Evolutionary conservation across 2,113 vertebrate genomes (phyloP).

Genomic region (Carassius gibelio): DNA sequence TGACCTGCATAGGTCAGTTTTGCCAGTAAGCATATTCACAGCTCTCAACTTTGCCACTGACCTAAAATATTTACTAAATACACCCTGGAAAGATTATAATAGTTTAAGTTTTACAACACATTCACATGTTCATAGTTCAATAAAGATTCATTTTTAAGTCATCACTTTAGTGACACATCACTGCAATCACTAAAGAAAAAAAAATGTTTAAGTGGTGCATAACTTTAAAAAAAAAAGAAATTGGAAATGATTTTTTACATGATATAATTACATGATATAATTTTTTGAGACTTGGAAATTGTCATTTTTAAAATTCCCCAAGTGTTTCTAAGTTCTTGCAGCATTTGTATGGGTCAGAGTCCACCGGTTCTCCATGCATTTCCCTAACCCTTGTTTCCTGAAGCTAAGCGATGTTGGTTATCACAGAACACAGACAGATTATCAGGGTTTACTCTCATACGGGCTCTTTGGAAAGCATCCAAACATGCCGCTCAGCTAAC

Average conservation of each 20-base stretch:
- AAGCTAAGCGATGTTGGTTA: neutral
- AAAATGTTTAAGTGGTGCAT: too few species aligned
- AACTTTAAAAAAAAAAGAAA: neutral
- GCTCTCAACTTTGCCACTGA: neutral
- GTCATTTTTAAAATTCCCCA: neutral
- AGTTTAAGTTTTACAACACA: neutral
- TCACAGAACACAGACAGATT: constrained; percentile 26
- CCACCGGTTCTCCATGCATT: neutral
- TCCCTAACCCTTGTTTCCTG: neutral
- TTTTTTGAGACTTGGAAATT: neutral
- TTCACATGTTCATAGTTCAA: neutral
- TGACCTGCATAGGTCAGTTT: neutral
- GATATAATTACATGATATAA: neutral
- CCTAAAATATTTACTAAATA: neutral
- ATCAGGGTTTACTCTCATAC: neutral
- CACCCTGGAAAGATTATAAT: neutral
- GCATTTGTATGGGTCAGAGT: neutral
- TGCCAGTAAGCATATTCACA: too few species aligned
- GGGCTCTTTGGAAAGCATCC: constrained; percentile 15
- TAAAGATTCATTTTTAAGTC: neutral
- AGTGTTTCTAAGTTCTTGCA: neutral
- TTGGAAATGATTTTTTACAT: neutral
- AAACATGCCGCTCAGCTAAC: neutral
- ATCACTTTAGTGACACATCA: too few species aligned
- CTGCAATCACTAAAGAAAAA: too few species aligned